Evolutionary conservation across 2,888 invertebrate species (phyloP), one percentile per base, ranked within the genome.

Genomic region (Drosophila borealis): DNA sequence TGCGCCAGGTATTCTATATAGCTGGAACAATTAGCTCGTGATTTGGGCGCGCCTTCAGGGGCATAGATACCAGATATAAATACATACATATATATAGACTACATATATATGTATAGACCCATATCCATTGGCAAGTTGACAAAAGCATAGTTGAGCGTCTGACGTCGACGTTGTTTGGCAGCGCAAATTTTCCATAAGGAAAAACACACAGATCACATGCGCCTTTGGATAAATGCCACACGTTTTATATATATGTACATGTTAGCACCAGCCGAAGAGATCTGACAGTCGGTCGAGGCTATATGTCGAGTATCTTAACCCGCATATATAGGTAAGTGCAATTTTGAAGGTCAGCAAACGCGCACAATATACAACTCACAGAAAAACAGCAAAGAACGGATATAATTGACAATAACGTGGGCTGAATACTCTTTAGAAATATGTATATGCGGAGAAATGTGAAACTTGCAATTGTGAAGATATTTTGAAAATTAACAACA

Each of bases 261-360:
- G 45, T 6, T 29, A 14, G 11, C 17, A 21, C 4, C 17, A 9
- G 9, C 14, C 14, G 10, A 19, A 39, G 11, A 11, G 33, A 37
- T 49, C 14, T 36, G 8, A 34, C 37, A 65, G 21, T 69, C 59
- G 65, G 54, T 59, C 54, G 67, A 37, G 46, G 44, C 39, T 8
- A 10, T 29, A 29, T 57, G 37, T n/a, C 3, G 19, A 39, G 51
- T 49, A 29, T 57, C 37, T 44, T 70, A 39, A 36, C 59, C 63
- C 33, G 36, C 14, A 36, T 46, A 13, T 41, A n/a, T 17, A 25
- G 14, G 10, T 76, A 19, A 45, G 36, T 50, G 13, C 34, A 19
- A 56, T 62, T 81, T 79, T 88, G 83, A 83, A 83, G 83, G 83
- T 88, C 87, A 70, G 86, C 17, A 70, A 78, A 45, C 41, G 78